Conservation (phyloP, 1,140 invertebrate species). For the Globodera ellingtonae region DNA sequence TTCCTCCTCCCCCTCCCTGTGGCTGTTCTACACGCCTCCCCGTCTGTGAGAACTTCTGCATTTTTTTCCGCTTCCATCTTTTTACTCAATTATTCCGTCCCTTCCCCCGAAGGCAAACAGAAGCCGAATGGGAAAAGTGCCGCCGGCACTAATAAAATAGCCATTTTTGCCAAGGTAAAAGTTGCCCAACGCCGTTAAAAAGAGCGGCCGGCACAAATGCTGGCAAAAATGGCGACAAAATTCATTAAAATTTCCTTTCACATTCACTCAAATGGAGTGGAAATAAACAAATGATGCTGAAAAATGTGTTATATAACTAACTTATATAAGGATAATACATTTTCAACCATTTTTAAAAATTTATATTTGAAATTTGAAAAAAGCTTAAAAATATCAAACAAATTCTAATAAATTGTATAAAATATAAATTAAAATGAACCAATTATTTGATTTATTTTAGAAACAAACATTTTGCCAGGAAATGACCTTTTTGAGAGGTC, state of each 20-base stretch:
- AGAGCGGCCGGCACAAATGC: background rate
- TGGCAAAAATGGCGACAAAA: background rate
- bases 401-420: too few species aligned
- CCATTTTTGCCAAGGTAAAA: background rate
- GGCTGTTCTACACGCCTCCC: too few species aligned
- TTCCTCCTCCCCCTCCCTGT: too few species aligned
- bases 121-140: background rate
- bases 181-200: background rate
- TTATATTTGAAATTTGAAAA: too few species aligned
- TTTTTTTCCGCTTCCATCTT: too few species aligned
- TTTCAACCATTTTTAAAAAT: too few species aligned
- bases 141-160: background rate
- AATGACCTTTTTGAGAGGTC: background rate
- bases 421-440: background rate
- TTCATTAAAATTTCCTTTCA: background rate
- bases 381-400: too few species aligned
- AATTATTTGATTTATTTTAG: background rate
- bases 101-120: background rate
- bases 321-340: too few species aligned
- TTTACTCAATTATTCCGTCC: slow-evolving; percentile 10
- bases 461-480: background rate
- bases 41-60: too few species aligned
- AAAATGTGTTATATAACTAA: too few species aligned
- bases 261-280: too few species aligned
- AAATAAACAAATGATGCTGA: too few species aligned